Conservation (phyloP, 2,888 invertebrate genomes). For the Tetanocera ferruginea region DNA sequence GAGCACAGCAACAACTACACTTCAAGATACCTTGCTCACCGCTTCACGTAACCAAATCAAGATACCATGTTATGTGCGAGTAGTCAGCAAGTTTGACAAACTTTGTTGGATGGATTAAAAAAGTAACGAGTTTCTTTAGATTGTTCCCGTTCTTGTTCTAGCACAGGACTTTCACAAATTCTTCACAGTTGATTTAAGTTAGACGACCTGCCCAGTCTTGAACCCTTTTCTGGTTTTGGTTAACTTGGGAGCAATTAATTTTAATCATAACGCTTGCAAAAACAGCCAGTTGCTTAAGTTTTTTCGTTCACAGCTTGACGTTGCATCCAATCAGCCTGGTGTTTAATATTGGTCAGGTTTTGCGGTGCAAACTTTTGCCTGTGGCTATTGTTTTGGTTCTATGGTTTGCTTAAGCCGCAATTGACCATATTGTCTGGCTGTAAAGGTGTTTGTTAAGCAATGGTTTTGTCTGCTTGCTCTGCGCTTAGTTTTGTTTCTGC, state of each 20-base stretch:
- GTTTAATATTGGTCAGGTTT: background rate
- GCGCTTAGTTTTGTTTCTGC: background rate
- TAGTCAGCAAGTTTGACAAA: background rate
- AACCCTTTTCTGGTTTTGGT: background rate
- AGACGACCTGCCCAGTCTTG: background rate
- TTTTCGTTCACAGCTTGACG: background rate
- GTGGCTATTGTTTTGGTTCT: background rate
- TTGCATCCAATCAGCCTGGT: background rate
- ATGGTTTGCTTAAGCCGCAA: background rate
- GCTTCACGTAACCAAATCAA: background rate
- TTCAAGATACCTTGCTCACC: background rate
- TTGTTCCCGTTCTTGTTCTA: background rate
- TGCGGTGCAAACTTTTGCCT: background rate
- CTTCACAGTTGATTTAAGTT: background rate
- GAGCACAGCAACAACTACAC: background rate
- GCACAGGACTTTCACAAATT: background rate
- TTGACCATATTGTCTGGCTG: background rate
- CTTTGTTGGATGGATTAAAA: background rate
- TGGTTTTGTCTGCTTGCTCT: background rate
- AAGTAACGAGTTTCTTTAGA: background rate
- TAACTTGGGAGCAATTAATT: constrained; percentile 38
- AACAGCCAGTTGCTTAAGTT: constrained; percentile 9
- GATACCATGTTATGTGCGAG: background rate
- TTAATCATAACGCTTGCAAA: constrained; percentile 44
- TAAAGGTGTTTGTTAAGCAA: background rate